phyloP scores from a whole-genome alignment of 2,888 invertebrate species.

The Rhabditophanes sp. region DNA sequence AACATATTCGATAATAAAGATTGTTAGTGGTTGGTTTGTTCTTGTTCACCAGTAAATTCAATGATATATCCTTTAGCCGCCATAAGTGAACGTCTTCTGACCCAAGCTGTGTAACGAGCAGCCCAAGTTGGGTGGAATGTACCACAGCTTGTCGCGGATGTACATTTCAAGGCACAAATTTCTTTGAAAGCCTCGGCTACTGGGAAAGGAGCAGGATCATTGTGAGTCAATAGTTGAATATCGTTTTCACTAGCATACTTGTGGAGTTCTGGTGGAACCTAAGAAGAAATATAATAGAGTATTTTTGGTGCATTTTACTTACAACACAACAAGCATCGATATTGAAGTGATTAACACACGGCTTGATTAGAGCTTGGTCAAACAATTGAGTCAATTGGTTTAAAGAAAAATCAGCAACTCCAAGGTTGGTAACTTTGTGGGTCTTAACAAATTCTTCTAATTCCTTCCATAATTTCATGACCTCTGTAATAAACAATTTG shows the following conservation, averaged over 20 bases:
- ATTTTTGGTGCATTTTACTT: conserved; percentile 7
- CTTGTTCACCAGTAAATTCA: too few species aligned
- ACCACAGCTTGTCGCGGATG: conserved; percentile 9
- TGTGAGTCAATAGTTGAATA: conserved; percentile 81
- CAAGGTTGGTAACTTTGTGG: conserved; percentile 28
- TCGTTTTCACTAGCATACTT: conserved; percentile 75
- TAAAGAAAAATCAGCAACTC: conserved; percentile 36
- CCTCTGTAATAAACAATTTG: conserved; percentile 16
- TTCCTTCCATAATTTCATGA: conserved; percentile 16
- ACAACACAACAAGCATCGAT: conserved; percentile 42
- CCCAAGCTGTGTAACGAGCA: conserved; percentile 41
- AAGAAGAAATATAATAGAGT: conserved; percentile 1
- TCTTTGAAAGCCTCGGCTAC: conserved; percentile 25
- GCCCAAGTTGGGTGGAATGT: conserved; percentile 35
- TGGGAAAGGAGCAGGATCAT: conserved; percentile 60
- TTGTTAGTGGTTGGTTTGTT: too few species aligned
- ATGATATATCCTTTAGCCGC: conserved; percentile 40
- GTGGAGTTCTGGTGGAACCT: conserved; percentile 67
- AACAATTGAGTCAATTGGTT: conserved; percentile 18
- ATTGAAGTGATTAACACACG: conserved; percentile 35
- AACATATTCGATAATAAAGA: too few species aligned
- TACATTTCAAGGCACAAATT: conserved; percentile 18
- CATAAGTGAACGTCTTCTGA: conserved; percentile 39
- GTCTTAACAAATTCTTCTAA: conserved; percentile 22
- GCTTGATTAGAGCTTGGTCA: conserved; percentile 20